Conservation (phyloP, 37 sponge, comb jelly and placozoan species). For the Tethya wilhelma region DNA sequence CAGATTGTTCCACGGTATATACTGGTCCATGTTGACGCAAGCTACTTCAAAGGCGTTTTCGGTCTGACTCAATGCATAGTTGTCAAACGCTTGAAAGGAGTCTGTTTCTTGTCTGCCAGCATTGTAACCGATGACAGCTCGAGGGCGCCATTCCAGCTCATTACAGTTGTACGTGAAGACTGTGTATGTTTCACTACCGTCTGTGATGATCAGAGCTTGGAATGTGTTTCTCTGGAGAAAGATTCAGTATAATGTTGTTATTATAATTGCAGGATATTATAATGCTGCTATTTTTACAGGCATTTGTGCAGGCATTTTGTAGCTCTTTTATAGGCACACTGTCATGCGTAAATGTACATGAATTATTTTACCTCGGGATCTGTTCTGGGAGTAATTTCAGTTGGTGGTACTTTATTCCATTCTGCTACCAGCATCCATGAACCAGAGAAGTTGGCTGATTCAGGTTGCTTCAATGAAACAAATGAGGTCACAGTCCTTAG, state of each 20-base stretch:
- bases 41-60: conserved; percentile 8
- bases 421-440: conserved; percentile 63
- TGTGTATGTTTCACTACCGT: conserved; percentile 48
- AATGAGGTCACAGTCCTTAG: conserved; percentile 30
- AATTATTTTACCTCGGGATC: background rate
- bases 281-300: too few species aligned
- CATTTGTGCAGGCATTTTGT: background rate
- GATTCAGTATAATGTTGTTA: background rate
- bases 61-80: conserved; percentile 32
- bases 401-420: conserved; percentile 43
- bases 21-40: background rate
- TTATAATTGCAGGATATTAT: background rate
- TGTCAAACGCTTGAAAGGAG: conserved; percentile 1
- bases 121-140: conserved; percentile 61
- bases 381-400: background rate
- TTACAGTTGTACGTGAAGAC: conserved; percentile 78
- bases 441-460: conserved; percentile 28
- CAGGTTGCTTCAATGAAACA: background rate
- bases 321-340: background rate
- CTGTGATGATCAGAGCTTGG: conserved; percentile 76
- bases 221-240: conserved; percentile 53
- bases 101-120: background rate
- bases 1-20: conserved; percentile 17
- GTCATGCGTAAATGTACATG: background rate
- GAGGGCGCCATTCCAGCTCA: conserved; percentile 55